Base-by-base conservation (phyloP, 2,797 vertebrate genomes). In the Octomys mimax region DNA sequence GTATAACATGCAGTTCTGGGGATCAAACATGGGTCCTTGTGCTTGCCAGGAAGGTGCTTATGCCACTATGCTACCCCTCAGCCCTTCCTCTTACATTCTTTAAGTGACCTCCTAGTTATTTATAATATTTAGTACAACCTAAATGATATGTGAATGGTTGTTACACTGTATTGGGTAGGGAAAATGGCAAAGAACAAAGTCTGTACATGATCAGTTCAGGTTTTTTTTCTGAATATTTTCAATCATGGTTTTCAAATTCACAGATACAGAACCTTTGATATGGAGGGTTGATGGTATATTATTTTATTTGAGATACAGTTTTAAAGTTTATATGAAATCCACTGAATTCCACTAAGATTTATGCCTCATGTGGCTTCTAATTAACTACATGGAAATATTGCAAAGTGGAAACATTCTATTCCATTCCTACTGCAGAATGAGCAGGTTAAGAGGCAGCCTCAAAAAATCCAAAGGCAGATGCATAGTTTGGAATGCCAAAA, bases 341-440 rank as follows among this genome's bases (percentile, higher is more conserved):
- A 64, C 54, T 89, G 46, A 95, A 87, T 87, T 97, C 71, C 86
- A 64, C 61, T 89, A 52, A 95, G 46, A 92, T 91, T 92, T 94
- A 68, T 93, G 62, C 7, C n/a, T 97, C 52, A 31, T 46, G 36
- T 91, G 93, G 85, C 46, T 97, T 95, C 78, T 81, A 57, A 0
- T 26, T 95, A 93, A 87, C 36, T 24, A 3, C 8, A 39, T 71
- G 77, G 28, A 96, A 93, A 89, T 33, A 9, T 10, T 81, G 68
- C n/a, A 46, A 83, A 96, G 92, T 75, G 61, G 91, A 92, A 93
- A 68, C 84, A 46, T 95, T 78, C 62, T 93, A 86, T 90, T 90
- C 13, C 66, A 28, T 49, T 52, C 7, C 9, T 81, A 39, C 2
- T 22, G 33, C 4, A 14, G 82, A 49, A 46, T 6, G 16, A 93